These are phyloP conservation scores for Lepidocyrtoides sp. DNA, from an alignment of 2,888 invertebrate genomes.

Conservation along the genomic window DNA sequence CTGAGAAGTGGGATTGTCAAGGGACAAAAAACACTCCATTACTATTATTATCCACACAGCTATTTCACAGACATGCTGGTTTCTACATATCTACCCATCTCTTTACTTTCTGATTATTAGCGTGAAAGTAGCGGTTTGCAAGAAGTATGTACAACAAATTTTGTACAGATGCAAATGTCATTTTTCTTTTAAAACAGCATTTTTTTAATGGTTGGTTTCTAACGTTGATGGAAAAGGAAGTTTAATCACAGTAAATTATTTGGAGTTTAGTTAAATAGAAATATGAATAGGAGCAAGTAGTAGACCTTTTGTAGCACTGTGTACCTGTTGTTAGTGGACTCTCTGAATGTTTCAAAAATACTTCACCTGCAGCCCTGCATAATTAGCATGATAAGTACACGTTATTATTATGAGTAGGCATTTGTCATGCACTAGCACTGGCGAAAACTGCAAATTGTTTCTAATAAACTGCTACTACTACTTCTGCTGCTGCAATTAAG, in stretches of 20 bases:
- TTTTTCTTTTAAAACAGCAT: not conserved
- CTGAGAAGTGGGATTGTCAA: constrained; percentile 13
- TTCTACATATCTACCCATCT: too few relatives aligned
- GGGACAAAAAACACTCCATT: constrained; percentile 17
- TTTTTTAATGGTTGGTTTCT: not conserved
- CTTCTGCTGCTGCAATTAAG: not conserved
- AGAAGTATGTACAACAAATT: not conserved
- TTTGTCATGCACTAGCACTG: not conserved
- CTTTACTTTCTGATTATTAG: not conserved
- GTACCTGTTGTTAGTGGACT: constrained; percentile 9
- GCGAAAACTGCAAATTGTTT: constrained; percentile 19
- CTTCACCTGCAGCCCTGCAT: constrained; percentile 9
- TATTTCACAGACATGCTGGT: not conserved
- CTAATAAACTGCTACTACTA: not conserved
- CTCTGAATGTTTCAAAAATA: not conserved
- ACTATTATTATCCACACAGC: not conserved
- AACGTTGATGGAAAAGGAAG: not conserved
- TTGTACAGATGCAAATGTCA: not conserved
- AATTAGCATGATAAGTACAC: constrained; percentile 28
- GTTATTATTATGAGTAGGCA: not conserved
- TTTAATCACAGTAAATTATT: too few relatives aligned
- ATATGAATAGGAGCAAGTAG: not conserved
- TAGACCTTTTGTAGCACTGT: not conserved
- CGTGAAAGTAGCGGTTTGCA: not conserved
- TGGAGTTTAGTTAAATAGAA: not conserved